Conservation (phyloP, 2,113 vertebrate genomes). For the Falco punctatus region DNA sequence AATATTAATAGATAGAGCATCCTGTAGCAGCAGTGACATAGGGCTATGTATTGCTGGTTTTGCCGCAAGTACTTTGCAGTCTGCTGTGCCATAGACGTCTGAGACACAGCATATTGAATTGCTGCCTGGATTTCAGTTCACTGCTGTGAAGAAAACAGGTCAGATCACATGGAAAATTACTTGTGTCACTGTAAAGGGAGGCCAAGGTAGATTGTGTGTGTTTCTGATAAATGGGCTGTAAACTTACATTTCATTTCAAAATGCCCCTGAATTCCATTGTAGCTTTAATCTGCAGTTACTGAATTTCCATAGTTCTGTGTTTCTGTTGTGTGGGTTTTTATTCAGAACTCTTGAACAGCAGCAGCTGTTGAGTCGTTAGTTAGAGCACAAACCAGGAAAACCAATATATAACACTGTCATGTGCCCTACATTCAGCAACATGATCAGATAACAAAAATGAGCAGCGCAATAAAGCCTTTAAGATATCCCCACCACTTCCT, state of each 20-base stretch:
- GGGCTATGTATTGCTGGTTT: background rate
- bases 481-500: conserved; percentile 74
- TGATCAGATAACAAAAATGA: conserved; percentile 75
- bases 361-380: conserved; percentile 43
- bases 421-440: conserved; percentile 65
- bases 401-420: conserved; percentile 38
- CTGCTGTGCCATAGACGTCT: background rate
- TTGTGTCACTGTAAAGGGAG: conserved; percentile 11
- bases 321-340: conserved; percentile 11
- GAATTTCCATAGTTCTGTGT: background rate
- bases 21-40: background rate
- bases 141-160: conserved; percentile 27
- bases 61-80: background rate
- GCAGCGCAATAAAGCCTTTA: conserved; percentile 34
- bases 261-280: background rate
- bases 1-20: background rate
- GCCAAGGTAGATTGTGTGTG: background rate
- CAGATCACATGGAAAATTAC: conserved; percentile 9
- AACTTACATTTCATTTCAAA: background rate
- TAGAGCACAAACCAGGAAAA: conserved; percentile 65
- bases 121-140: background rate
- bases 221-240: conserved; percentile 11
- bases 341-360: background rate
- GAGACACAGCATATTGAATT: background rate
- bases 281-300: background rate